Conservation (phyloP, 1,140 invertebrate species). For the Diorhabda sublineata region DNA sequence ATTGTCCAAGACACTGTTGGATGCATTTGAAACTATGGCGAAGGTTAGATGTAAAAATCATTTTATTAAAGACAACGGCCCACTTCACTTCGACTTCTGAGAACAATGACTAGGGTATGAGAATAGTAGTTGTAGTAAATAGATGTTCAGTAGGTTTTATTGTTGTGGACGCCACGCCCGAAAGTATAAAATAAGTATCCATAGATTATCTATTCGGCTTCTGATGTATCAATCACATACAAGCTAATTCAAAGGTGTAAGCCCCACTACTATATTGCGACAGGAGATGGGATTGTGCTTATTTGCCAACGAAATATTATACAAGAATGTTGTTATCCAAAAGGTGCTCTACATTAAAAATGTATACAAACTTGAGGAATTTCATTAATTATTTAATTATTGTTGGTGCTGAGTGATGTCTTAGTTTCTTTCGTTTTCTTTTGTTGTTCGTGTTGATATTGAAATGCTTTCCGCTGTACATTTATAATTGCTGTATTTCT, state of each 20-base stretch:
- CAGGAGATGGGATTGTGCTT: slow-evolving; percentile 29
- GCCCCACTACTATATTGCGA: background rate
- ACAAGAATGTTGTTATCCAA: slow-evolving; percentile 16
- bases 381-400: slow-evolving; percentile 43
- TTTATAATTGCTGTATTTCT: slow-evolving; percentile 13
- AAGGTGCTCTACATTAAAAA: slow-evolving; percentile 31
- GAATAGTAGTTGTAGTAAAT: too few species aligned
- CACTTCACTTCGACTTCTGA: too few species aligned
- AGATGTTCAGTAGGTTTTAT: too few species aligned
- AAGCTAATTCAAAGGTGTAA: background rate
- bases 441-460: slow-evolving; percentile 19
- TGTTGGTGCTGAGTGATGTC: slow-evolving; percentile 33
- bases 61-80: too few species aligned
- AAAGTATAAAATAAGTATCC: too few species aligned
- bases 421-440: slow-evolving; percentile 23
- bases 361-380: slow-evolving; percentile 37
- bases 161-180: too few species aligned
- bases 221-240: too few species aligned
- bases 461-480: slow-evolving; percentile 19
- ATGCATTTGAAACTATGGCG: too few species aligned
- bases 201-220: too few species aligned
- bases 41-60: too few species aligned
- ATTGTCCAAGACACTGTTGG: too few species aligned
- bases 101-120: too few species aligned
- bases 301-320: slow-evolving; percentile 28